Evolutionary conservation across 2,797 vertebrate genomes (phyloP), one percentile per base, ranked within the genome.

Genomic region (Chloroceryle amazona): DNA sequence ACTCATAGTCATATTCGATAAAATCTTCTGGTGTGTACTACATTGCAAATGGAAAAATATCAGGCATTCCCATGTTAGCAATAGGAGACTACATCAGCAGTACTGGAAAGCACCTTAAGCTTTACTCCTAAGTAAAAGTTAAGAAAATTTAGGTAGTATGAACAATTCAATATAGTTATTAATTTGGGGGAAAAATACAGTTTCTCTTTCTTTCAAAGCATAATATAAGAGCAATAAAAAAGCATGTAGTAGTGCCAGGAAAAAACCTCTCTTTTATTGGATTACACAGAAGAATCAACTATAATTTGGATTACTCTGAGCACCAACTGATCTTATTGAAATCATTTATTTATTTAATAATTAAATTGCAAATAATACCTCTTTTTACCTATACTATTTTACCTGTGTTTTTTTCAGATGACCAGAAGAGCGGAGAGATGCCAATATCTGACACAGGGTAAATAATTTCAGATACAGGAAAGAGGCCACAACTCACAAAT

Each of bases 1-100:
- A 99, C 97, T 99, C 99, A 99, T 99, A 99, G 98, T 98, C 98
- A 98, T 99, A 99, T 87, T 99, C 99, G 95, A 98, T 93, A 98
- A 99, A 98, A 97, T 99, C 99, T 98, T 99, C 98, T 97, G 99
- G 98, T 97, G 98, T 96, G 97, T 99, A 99, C 99, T 99, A 98
- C 93, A 98, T 98, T 88, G 97, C 95, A 98, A 98, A 98, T 94
- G 96, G 95, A 98, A 97, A 98, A 98, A 98, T 98, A 96, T 83
- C 96, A 98, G 91, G 97, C 97, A 93, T 92, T 95, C 91, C 60
- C 86, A 60, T 87, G 97, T 99, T 98, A 99, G 98, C 88, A 39
- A 79, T 58, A 96, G 93, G 80, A 94, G 92, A 97, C 65, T 81
- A 68, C 47, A 91, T 82, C 74, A 95, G 94, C 49, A 86, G 89